phyloP scores from a whole-genome alignment of 2,797 vertebrate species.

The Molossus alvarezi region DNA sequence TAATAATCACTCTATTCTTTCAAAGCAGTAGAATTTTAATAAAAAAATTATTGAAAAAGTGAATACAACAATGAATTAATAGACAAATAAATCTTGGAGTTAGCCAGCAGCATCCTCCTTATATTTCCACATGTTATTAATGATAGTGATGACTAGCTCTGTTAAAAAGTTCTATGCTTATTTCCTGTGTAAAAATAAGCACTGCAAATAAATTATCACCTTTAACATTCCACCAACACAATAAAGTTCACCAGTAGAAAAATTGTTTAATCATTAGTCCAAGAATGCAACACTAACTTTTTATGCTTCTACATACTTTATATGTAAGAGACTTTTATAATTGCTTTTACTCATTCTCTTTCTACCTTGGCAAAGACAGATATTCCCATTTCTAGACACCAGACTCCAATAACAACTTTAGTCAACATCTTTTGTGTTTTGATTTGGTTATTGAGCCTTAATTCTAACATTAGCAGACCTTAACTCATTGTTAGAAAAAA shows the following conservation, averaged over 20 bases:
- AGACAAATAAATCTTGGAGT: not conserved
- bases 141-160: not conserved
- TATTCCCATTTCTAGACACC: not conserved
- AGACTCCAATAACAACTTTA: constrained; percentile 15
- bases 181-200: constrained; percentile 5
- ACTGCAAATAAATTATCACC: not conserved
- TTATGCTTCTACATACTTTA: not conserved
- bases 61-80: not conserved
- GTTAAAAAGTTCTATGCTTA: not conserved
- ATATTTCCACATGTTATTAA: not conserved
- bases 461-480: not conserved
- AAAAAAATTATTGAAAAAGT: constrained; percentile 30
- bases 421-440: not conserved
- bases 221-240: not conserved
- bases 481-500: not conserved
- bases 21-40: not conserved
- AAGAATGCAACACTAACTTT: not conserved
- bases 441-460: constrained; percentile 23
- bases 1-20: not conserved
- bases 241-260: constrained; percentile 29
- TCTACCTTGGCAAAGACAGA: constrained; percentile 38
- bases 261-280: constrained; percentile 4
- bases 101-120: not conserved
- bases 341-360: not conserved
- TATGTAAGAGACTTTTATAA: not conserved